Evolutionary conservation across 2,888 invertebrate species (phyloP).

Genomic region (Aporophyla nigra): DNA sequence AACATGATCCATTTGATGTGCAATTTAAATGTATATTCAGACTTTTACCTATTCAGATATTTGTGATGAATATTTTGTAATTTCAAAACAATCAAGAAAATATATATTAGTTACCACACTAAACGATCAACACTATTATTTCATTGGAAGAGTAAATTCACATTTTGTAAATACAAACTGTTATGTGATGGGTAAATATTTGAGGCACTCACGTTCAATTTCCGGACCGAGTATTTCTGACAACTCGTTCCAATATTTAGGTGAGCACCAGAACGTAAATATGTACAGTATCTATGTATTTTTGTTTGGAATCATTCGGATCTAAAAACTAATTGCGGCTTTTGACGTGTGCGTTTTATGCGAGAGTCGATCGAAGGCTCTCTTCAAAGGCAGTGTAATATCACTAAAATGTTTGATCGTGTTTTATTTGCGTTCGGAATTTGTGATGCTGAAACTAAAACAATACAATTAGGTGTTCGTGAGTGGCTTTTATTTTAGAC

Average conservation of each 20-base stretch:
- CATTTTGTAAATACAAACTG: conserved; percentile 56
- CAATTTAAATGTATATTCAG: background rate
- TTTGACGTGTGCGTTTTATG: conserved; percentile 45
- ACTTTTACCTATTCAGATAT: background rate
- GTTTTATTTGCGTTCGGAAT: conserved; percentile 28
- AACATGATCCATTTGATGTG: background rate
- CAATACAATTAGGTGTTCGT: background rate
- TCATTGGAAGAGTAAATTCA: conserved; percentile 39
- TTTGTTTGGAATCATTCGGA: conserved; percentile 63
- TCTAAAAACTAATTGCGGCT: conserved; percentile 61
- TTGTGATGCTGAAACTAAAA: conserved; percentile 31
- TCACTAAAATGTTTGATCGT: conserved; percentile 28
- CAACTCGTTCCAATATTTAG: conserved; percentile 71
- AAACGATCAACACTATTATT: conserved; percentile 19
- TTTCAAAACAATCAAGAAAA: background rate
- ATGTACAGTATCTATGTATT: conserved; percentile 52
- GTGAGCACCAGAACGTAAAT: conserved; percentile 64
- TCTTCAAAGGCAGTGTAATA: conserved; percentile 33
- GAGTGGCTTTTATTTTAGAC: conserved; percentile 25
- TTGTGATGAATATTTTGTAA: background rate
- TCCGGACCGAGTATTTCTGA: conserved; percentile 69
- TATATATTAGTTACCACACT: background rate
- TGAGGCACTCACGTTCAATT: conserved; percentile 70
- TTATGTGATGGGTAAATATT: conserved; percentile 68
- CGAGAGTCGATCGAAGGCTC: conserved; percentile 13